phyloP scores from a whole-genome alignment of 2,888 invertebrate genomes.

The Trachelus iudaicus region DNA sequence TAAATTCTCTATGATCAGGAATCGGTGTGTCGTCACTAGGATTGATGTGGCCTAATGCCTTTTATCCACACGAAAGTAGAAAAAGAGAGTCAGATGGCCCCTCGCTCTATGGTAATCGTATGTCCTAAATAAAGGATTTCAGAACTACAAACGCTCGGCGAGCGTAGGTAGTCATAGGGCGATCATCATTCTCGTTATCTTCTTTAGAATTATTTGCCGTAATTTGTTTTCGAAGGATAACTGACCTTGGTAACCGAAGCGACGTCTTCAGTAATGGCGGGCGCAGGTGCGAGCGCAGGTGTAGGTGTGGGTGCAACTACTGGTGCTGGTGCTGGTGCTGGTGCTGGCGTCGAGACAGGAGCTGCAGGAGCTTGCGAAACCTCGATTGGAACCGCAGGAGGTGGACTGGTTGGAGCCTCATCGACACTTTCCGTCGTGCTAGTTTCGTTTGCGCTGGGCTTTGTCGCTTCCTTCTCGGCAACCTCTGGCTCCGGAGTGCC shows the following conservation, averaged over 20 bases:
- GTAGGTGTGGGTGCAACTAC: conserved; percentile 33
- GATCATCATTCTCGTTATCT: conserved; percentile 53
- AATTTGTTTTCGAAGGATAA: neutral
- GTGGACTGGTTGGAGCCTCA: conserved; percentile 52
- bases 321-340: conserved; percentile 37
- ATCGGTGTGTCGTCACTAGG: neutral
- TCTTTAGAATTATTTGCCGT: neutral
- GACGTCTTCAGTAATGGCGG: conserved; percentile 63
- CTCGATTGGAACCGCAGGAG: conserved; percentile 53
- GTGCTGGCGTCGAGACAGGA: conserved; percentile 28
- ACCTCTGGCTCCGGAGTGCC: conserved; percentile 49
- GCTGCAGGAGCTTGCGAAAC: conserved; percentile 28
- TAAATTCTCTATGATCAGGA: neutral
- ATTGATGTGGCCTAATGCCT: too few species aligned
- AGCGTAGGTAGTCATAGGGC: conserved; percentile 50
- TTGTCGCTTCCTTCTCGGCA: conserved; percentile 43
- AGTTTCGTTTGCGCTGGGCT: conserved; percentile 27
- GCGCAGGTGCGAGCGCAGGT: conserved; percentile 44
- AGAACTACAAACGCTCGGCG: conserved; percentile 48
- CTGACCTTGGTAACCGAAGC: conserved; percentile 61
- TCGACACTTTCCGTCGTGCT: conserved; percentile 53
- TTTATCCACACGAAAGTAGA: neutral
- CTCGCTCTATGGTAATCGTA: conserved; percentile 58
- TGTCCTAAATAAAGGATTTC: conserved; percentile 39
- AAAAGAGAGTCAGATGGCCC: conserved; percentile 60